Evolutionary conservation across 2,113 vertebrate species (phyloP), one percentile per base, ranked within the genome.

Genomic region (Sialia sialis): DNA sequence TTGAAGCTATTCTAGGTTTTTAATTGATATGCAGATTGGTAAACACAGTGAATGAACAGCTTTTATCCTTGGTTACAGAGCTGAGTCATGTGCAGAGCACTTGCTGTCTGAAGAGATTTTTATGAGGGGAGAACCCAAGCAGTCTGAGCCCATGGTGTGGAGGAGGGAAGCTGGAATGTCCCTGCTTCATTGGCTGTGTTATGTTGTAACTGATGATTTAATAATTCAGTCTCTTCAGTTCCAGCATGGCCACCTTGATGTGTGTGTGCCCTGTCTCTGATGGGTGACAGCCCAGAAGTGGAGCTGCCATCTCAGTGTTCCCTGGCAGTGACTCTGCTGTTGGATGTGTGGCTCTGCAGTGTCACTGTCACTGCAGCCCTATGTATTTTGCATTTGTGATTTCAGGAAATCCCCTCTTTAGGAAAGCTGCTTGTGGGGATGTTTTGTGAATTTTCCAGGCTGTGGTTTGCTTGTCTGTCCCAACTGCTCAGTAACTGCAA

Each of bases 401-500:
- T 63, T 64, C 60, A 75, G 81, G 93, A 95, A 97, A 91, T 94
- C 74, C 93, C 94, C 66, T 94, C 66, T 75, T 89, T 67, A 76
- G 44, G 58, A 60, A 95, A 76, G 49, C 77, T 78, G 43, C 52
- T 83, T 41, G 41, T 83, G 72, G 29, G 83, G 75, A 12, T 93
- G 70, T 86, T 93, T 56, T 81, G 39, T 95, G 93, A 92, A 69
- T 62, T 95, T 81, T 89, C 8, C 32, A 38, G 56, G 55, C 66
- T 78, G 86, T 51, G 64, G 16, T 34, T 93, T 74, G n/a, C 27
- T 52, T 23, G 6, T 77, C 43, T 91, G 77, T 52, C 70, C 59
- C 55, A 27, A 10, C 62, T 75, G 49, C 67, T 90, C 4, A 80
- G 88, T 10, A 62, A 51, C 79, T 66, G 59, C 30, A 62, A 74